Evolutionary conservation across 1,140 invertebrate genomes (phyloP), one percentile per base, ranked within the genome.

Genomic region (Pteromalus puparum): DNA sequence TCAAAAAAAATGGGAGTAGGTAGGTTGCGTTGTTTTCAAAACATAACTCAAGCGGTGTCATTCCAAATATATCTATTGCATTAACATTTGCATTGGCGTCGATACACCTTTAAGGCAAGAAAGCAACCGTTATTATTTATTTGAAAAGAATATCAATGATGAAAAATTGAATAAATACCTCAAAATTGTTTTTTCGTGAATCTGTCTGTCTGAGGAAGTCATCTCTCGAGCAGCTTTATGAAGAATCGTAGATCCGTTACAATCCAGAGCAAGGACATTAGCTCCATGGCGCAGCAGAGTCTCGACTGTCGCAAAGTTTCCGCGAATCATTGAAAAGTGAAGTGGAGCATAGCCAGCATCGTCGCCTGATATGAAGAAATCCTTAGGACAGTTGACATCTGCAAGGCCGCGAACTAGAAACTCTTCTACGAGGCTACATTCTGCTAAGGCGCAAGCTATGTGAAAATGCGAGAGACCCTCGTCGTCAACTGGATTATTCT

Each of bases 401-500:
- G 65, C 65, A 0, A 73, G 6, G 0, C 73, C 73, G 4, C 38
- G 2, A 30, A 15, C 18, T n/a, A 42, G 18, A n/a, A 46, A 42
- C n/a, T 75, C n/a, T 18, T 75, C 38, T 0, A 46, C 18, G 12
- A 75, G 18, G 15, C n/a, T 18, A 2, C 18, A 4, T 6, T 46
- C 15, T 10, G 15, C 21, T 5, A 18, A 42, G 13, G 21, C 5
- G 24, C 73, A 75, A n/a, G 38, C 73, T 18, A 75, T 26, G 18
- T 75, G 73, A 24, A 75, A 46, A 34, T 42, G 38, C 21, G 73
- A 75, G 0, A 75, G 38, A n/a, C 73, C 73, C 13, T 75, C n/a
- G 18, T 46, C 38, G 38, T 75, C 38, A 1, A 24, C 24, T 6
- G 34, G 73, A 75, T 75, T 75, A 18, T 0, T 46, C 18, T 28